A percentile compares a stretch with the other conserved stretches of the same genome.
Conservation (phyloP, 2,797 vertebrate species). For the Coluber constrictor region DNA sequence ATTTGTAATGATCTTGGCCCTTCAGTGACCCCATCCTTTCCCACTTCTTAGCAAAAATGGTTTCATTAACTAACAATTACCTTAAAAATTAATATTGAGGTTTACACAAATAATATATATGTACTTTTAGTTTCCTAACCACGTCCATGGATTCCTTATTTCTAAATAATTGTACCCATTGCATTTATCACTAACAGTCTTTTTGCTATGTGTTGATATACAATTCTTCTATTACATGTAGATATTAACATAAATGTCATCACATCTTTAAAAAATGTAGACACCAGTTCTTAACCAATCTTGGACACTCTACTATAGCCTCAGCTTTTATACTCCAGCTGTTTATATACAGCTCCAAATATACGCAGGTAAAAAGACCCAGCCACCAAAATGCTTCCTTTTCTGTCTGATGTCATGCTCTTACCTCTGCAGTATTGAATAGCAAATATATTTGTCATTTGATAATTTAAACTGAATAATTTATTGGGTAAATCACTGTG, state of each 20-base stretch:
- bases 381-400: not conserved
- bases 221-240: not conserved
- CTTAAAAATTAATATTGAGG: not conserved
- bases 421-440: not conserved
- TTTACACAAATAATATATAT: not conserved
- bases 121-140: not conserved
- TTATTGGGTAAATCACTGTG: not conserved
- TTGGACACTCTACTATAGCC: not conserved
- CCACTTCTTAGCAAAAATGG: not conserved
- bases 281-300: not conserved
- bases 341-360: not conserved
- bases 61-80: not conserved
- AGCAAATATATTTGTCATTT: not conserved
- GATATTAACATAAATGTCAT: not conserved
- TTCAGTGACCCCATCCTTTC: not conserved
- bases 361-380: not conserved
- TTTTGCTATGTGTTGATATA: not conserved
- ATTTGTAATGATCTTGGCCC: not conserved
- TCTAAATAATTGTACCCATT: not conserved
- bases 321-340: not conserved
- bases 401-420: not conserved
- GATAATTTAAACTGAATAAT: not conserved
- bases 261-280: not conserved
- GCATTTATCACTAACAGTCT: not conserved
- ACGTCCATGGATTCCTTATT: not conserved